Conservation (phyloP, 2,113 vertebrate species). For the Alaudala cheleensis region DNA sequence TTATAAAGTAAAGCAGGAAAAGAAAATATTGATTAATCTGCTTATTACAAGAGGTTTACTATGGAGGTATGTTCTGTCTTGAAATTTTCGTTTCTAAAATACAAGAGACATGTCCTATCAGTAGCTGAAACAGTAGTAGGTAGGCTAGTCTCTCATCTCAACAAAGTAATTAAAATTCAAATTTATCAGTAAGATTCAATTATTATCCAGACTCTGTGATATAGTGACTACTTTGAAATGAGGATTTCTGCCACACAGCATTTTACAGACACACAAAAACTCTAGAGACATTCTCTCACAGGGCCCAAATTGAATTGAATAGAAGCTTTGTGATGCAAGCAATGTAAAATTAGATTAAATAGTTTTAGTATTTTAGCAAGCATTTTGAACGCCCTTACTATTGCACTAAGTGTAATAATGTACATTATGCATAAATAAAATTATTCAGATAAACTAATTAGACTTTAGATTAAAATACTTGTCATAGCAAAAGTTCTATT, state of each 20-base stretch:
- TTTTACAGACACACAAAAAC: not conserved
- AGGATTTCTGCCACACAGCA: not conserved
- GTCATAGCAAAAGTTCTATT: not conserved
- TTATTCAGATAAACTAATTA: not conserved
- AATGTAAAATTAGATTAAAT: not conserved
- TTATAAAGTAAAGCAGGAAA: not conserved
- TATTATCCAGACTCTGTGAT: not conserved
- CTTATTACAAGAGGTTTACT: not conserved
- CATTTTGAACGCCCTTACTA: not conserved
- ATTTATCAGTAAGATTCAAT: not conserved
- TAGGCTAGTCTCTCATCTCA: not conserved
- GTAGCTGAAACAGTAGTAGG: not conserved
- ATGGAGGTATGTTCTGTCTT: not conserved
- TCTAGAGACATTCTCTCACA: not conserved
- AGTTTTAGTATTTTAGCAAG: not conserved
- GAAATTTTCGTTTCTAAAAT: not conserved
- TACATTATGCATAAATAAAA: not conserved
- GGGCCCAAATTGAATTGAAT: not conserved
- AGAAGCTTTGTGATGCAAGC: not conserved
- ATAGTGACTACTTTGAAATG: not conserved
- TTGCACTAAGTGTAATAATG: not conserved
- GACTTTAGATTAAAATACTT: not conserved
- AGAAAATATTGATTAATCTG: not conserved
- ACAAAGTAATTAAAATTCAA: constrained; percentile 12
- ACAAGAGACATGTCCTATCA: not conserved